These are phyloP conservation scores for Nibea albiflora DNA, from an alignment of 2,113 vertebrate species.

Conservation along the genomic window DNA sequence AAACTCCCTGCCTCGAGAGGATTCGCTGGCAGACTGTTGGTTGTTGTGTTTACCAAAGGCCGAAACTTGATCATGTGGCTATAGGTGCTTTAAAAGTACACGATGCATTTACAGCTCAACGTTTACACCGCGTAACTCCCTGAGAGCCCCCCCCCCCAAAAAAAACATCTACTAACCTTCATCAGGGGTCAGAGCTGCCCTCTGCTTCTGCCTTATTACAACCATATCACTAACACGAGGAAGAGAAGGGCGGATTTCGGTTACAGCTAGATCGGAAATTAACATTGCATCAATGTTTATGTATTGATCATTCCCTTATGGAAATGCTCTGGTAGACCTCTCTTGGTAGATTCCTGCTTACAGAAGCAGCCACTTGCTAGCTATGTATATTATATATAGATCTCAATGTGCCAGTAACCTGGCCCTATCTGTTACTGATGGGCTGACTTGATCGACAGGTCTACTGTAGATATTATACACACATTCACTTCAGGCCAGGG, in stretches of 20 bases:
- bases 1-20: conserved; percentile 35
- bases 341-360: conserved; percentile 45
- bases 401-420: conserved; percentile 36
- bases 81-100: conserved; percentile 31
- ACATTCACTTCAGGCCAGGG: conserved; percentile 10
- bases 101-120: conserved; percentile 63
- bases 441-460: conserved; percentile 26
- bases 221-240: conserved; percentile 34
- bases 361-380: conserved; percentile 42
- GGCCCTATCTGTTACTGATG: conserved; percentile 40
- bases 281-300: conserved; percentile 76
- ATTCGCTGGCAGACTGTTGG: conserved; percentile 36
- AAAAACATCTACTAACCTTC: conserved; percentile 44
- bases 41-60: conserved; percentile 61
- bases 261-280: conserved; percentile 44
- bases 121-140: conserved; percentile 59
- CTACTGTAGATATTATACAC: conserved; percentile 16
- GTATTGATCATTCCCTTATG: conserved; percentile 59
- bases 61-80: conserved; percentile 39
- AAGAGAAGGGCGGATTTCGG: conserved; percentile 20
- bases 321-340: conserved; percentile 50
- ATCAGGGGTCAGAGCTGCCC: conserved; percentile 32
- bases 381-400: conserved; percentile 56
- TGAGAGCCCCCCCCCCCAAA: conserved; percentile 37
- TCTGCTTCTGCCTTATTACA: conserved; percentile 37